Conservation (phyloP, 2,888 invertebrate species). For the Cyclophora albipunctata region DNA sequence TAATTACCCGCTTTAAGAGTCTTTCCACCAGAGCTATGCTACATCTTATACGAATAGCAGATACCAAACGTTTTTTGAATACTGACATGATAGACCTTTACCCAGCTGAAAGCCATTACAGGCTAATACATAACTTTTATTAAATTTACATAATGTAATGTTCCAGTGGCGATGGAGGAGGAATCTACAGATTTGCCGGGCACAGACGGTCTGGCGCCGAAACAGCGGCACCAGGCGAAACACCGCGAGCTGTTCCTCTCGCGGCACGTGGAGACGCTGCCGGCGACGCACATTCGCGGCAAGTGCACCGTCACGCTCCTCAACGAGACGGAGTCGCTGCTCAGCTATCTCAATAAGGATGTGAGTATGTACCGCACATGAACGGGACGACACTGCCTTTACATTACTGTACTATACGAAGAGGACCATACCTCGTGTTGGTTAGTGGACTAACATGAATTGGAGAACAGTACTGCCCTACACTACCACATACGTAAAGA, state of each 20-base stretch:
- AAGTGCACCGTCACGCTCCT: constrained; percentile 99
- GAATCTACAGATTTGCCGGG: constrained; percentile 77
- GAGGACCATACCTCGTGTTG: no score
- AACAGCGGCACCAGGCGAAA: constrained; percentile 96
- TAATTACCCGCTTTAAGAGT: no score
- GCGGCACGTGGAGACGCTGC: constrained; percentile 97
- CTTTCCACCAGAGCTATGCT: no score
- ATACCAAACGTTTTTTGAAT: no score
- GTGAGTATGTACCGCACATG: constrained; percentile 77
- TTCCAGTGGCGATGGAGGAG: constrained; percentile 80
- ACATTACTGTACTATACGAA: neutral
- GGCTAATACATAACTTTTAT: no score
- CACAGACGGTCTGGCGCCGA: constrained; percentile 82
- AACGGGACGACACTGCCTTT: constrained; percentile 7
- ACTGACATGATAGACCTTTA: no score
- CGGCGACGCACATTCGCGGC: constrained; percentile 98
- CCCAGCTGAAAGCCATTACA: no score
- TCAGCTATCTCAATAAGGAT: constrained; percentile 97
- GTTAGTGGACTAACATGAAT: no score
- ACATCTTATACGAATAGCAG: no score
- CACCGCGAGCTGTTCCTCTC: constrained; percentile 99
- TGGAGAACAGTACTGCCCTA: no score
- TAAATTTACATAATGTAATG: no score
- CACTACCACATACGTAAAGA: no score
- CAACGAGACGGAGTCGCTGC: constrained; percentile 98